Evolutionary conservation across 2,888 invertebrate species (phyloP).

Genomic region (Germaria angustata): DNA sequence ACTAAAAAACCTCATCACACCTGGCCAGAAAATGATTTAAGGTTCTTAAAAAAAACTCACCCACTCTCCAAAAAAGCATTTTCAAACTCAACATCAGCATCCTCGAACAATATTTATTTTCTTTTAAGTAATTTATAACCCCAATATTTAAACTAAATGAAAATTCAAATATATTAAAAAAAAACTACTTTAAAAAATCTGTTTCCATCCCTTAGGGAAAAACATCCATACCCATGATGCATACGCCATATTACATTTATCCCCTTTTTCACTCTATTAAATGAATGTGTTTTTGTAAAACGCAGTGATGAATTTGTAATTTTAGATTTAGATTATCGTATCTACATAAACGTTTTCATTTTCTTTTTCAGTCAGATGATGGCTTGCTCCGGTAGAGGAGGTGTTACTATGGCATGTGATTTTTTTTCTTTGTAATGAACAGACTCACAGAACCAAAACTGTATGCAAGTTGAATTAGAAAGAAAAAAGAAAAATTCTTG

Average conservation of each 20-base stretch:
- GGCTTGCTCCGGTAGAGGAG: neutral
- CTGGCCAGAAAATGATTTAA: too few species aligned
- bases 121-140: constrained; percentile 24
- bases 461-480: neutral
- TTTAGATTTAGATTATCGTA: constrained; percentile 44
- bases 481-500: neutral
- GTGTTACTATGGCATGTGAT: constrained; percentile 37
- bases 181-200: neutral
- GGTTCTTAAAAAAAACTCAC: too few species aligned
- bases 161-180: constrained; percentile 21
- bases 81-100: too few species aligned
- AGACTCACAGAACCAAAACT: neutral
- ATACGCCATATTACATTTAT: neutral
- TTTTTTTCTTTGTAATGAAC: neutral
- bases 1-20: too few species aligned
- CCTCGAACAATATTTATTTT: too few species aligned
- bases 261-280: neutral
- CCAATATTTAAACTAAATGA: constrained; percentile 38
- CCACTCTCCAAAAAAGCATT: too few species aligned
- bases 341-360: constrained; percentile 3
- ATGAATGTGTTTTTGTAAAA: constrained; percentile 48
- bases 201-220: constrained; percentile 33
- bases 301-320: constrained; percentile 55
- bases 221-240: neutral
- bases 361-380: neutral